Conservation (phyloP, 2,797 vertebrate species). For the Syndactyla subalaris region DNA sequence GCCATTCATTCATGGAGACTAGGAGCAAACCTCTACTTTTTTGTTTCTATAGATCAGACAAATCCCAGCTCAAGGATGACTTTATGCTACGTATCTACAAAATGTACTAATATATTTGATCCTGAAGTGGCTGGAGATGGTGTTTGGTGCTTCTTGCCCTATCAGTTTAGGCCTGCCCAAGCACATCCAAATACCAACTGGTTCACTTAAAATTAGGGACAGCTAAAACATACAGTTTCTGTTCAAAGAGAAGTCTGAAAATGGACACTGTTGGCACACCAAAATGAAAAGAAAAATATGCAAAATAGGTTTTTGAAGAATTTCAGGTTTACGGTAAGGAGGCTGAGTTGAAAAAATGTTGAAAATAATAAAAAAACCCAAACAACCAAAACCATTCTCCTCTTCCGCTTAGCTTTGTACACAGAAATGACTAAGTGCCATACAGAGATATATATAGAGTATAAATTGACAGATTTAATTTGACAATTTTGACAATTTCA, state of each 20-base stretch:
- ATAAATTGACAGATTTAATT: neutral
- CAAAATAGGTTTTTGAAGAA: too few species aligned
- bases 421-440: neutral
- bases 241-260: too few species aligned
- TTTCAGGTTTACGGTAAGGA: too few species aligned
- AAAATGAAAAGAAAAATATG: too few species aligned
- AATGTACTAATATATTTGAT: neutral
- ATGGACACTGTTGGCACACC: too few species aligned
- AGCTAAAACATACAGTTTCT: too few species aligned
- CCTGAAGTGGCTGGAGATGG: neutral
- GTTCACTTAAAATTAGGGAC: too few species aligned
- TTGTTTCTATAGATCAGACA: neutral
- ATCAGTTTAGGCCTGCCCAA: too few species aligned
- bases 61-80: neutral
- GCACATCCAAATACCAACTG: too few species aligned
- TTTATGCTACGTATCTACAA: neutral
- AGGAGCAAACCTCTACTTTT: neutral
- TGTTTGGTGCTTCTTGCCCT: neutral
- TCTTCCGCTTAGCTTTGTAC: neutral
- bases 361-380: too few species aligned
- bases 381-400: too few species aligned
- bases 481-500: neutral
- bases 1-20: neutral
- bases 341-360: too few species aligned
- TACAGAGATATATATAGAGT: neutral